A percentile compares a stretch with the other conserved stretches of the same genome.
Evolutionary conservation across 2,797 vertebrate genomes (phyloP).

Genomic region (Labeo calbasu): DNA sequence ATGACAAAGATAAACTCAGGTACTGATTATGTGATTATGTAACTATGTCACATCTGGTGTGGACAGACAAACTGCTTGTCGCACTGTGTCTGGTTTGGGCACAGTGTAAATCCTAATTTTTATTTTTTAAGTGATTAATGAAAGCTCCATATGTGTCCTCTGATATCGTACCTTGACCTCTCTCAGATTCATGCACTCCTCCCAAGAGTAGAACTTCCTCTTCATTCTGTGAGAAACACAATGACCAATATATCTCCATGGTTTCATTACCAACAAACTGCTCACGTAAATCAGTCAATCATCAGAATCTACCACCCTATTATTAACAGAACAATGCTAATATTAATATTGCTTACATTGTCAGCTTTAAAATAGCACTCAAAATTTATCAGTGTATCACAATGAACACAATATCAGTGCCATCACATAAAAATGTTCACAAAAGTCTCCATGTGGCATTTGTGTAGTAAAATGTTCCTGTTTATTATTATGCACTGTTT

Average conservation of each 20-base stretch:
- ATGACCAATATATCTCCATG: conserved; percentile 34
- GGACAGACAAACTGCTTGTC: background rate
- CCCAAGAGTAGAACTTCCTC: conserved; percentile 99
- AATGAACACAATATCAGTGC: background rate
- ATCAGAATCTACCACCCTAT: background rate
- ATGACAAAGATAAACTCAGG: background rate
- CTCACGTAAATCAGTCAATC: background rate
- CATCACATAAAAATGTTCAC: background rate
- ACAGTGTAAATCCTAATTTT: background rate
- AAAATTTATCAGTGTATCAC: too few relatives aligned
- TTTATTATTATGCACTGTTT: background rate
- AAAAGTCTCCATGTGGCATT: background rate
- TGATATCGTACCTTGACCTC: conserved; percentile 92
- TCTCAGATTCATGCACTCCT: conserved; percentile 97
- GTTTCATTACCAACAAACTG: conserved; percentile 35
- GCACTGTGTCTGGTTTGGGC: background rate
- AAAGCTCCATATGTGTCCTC: background rate
- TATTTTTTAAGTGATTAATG: background rate
- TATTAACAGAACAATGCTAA: conserved; percentile 11
- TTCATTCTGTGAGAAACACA: conserved; percentile 87
- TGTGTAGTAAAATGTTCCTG: background rate
- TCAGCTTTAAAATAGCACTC: too few relatives aligned
- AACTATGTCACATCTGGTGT: background rate
- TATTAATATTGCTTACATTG: too few relatives aligned
- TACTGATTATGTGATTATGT: background rate